A percentile compares a stretch with the other conserved stretches of the same genome.
phyloP scores from a whole-genome alignment of 2,113 vertebrate species.

The Elanus axillaris region DNA sequence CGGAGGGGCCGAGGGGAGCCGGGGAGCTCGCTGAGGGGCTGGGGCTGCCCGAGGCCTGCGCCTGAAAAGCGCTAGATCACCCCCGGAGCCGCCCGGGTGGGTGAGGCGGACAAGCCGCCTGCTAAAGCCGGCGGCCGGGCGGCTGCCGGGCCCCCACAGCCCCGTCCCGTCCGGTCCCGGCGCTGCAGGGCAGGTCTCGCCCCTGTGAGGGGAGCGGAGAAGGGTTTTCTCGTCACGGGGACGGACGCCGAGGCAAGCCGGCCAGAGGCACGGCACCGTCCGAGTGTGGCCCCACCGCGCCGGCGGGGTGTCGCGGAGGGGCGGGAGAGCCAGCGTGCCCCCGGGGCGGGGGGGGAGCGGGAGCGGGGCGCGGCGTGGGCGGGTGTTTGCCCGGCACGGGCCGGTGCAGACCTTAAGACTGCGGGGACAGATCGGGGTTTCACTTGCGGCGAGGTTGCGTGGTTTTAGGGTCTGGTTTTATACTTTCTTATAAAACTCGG shows the following conservation, averaged over 20 bases:
- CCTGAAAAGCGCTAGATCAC: neutral
- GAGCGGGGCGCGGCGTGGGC: neutral
- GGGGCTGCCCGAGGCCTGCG: neutral
- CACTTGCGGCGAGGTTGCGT: fast-evolving
- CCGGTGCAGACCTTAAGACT: fast-evolving
- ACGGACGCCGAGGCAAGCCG: neutral
- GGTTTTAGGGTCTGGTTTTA: neutral
- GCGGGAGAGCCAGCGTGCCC: neutral
- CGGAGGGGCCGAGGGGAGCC: neutral
- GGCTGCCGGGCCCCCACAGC: neutral
- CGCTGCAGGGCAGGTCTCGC: neutral
- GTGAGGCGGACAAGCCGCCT: neutral
- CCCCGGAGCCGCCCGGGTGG: neutral
- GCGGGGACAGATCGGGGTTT: fast-evolving
- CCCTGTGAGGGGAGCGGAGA: neutral
- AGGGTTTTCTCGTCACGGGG: too few relatives aligned
- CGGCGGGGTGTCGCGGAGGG: neutral
- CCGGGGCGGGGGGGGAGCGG: neutral
- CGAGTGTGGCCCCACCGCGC: neutral
- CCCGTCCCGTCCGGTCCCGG: neutral
- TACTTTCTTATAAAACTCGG: neutral
- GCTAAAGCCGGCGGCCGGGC: neutral
- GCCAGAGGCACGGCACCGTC: neutral
- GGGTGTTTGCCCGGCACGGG: fast-evolving
- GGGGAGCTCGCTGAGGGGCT: neutral